Percentiles rank a stretch among this genome's conserved stretches.
These are phyloP conservation scores for Ranitomeya imitator DNA, from an alignment of 2,113 vertebrate species.

Conservation along the genomic window DNA sequence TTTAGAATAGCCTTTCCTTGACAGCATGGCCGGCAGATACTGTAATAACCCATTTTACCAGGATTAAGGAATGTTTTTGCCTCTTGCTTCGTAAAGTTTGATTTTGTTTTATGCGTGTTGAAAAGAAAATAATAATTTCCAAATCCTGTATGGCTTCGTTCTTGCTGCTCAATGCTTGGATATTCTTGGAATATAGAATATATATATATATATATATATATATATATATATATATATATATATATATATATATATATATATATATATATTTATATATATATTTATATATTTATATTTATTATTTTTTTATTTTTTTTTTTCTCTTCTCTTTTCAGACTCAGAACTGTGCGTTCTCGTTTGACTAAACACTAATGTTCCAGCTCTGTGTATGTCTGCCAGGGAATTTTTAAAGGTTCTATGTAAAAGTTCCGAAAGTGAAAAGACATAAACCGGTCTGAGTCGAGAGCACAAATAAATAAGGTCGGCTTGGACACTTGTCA, in stretches of 20 bases:
- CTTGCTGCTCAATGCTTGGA: constrained; percentile 23
- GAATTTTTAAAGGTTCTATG: neutral
- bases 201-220: neutral
- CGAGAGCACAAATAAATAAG: constrained; percentile 48
- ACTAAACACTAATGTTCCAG: constrained; percentile 20
- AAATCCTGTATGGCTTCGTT: constrained; percentile 13
- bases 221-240: no score
- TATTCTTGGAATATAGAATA: constrained; percentile 31
- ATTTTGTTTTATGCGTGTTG: neutral
- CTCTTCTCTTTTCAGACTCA: neutral
- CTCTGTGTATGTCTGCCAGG: constrained; percentile 18
- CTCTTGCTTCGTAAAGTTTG: neutral
- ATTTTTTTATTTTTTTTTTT: no score
- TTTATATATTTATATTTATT: no score
- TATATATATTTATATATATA: no score
- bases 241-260: no score
- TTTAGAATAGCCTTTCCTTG: neutral
- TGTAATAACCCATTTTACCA: neutral
- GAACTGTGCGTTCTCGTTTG: constrained; percentile 33
- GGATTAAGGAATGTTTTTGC: neutral
- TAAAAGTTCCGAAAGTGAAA: constrained; percentile 1
- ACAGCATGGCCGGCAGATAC: neutral
- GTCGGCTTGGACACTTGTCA: constrained; percentile 31
- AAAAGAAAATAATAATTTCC: neutral
- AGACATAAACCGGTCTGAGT: constrained; percentile 14